Evolutionary conservation across 2,113 vertebrate genomes (phyloP), one percentile per base, ranked within the genome.

Genomic region (Callipepla squamata): DNA sequence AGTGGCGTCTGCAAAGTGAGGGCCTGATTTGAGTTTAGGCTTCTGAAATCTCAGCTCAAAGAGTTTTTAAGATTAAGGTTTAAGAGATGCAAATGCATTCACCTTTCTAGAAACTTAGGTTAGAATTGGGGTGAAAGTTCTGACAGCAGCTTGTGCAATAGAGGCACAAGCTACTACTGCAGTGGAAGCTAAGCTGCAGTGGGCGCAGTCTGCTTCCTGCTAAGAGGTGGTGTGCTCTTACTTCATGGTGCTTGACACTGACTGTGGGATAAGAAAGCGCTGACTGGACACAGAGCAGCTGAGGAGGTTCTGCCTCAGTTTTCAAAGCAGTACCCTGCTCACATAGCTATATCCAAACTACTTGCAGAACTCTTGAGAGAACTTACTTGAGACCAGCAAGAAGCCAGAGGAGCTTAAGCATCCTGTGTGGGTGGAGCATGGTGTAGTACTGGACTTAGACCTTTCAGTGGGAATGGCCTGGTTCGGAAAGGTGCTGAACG

Each of bases 161-260:
- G 85, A 87, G 62, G 91, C 47, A 68, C 76, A 85, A 87, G 85
- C 89, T 94, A 83, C 89, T 94, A 80, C 93, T 96, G 87, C 74
- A 80, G 74, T 14, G 87, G 85, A 94, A 92, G 72, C 76, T 40
- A 36, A 83, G 82, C 80, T 83, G 92, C 83, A 87, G 82, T 85
- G 90, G 82, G 92, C 93, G 93, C 0, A 3, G 32, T 73, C 88
- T 94, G 82, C 90, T 91, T 88, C 92, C 82, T 57, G 44, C 17
- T 17, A 67, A 80, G 85, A 78, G 85, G 75, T 53, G 73, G 79
- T 81, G 51, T 66, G 81, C 78, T 95, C 0, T 6, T 90, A 83
- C 87, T 85, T 90, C 87, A 15, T 63, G 74, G 90, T 95, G 92
- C 79, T 82, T 90, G 92, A 80, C 53, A 76, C 72, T 67, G 75